Conservation (phyloP, 1,140 invertebrate genomes). For the Belonocnema kinseyi region DNA sequence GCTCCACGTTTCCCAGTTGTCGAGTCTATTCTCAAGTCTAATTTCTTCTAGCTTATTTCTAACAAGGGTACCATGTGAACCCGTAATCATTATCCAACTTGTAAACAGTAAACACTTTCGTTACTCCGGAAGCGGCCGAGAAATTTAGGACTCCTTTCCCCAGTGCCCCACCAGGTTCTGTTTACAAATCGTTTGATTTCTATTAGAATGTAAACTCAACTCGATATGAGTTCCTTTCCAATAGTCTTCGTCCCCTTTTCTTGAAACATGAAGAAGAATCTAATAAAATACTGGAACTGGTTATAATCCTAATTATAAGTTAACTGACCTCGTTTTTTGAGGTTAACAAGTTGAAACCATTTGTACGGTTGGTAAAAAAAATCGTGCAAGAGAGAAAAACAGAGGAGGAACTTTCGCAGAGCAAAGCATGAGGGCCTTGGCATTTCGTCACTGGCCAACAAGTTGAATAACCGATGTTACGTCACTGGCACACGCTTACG, state of each 20-base stretch:
- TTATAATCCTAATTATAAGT: neutral
- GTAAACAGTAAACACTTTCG: constrained; percentile 65
- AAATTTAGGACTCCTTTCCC: constrained; percentile 36
- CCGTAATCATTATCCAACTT: constrained; percentile 5
- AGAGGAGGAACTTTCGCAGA: constrained; percentile 52
- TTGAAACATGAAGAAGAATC: neutral
- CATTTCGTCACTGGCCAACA: constrained; percentile 72
- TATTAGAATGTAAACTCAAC: constrained; percentile 56
- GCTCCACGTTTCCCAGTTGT: neutral
- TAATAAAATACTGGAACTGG: neutral
- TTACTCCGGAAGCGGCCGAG: constrained; percentile 46
- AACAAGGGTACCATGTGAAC: constrained; percentile 51
- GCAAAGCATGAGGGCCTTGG: constrained; percentile 62
- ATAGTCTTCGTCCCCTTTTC: neutral
- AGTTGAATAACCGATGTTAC: constrained; percentile 76
- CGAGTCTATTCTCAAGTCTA: neutral
- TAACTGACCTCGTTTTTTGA: neutral
- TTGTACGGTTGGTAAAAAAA: neutral
- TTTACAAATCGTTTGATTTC: constrained; percentile 62
- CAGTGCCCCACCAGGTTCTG: constrained; percentile 41
- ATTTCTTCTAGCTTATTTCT: constrained; percentile 45
- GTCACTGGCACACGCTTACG: constrained; percentile 70
- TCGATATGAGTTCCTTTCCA: constrained; percentile 37
- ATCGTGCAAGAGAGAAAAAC: constrained; percentile 16
- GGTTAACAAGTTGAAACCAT: neutral